Base-by-base conservation (phyloP, 1,140 invertebrate species). In the Charaxes varanes region DNA sequence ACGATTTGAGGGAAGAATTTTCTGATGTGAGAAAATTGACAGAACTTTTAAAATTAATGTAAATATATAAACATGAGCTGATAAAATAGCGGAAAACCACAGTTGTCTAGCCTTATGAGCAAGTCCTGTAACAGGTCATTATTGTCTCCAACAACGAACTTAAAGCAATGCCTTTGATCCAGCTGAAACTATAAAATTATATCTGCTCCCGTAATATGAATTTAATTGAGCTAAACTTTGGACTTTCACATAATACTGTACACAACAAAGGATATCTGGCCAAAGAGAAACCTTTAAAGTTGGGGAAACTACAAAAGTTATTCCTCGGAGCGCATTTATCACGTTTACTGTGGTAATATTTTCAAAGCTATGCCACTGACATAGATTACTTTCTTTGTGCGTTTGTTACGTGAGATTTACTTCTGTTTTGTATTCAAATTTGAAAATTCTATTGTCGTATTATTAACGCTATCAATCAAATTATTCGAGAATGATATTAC, bases 361-460 rank as follows among this genome's bases (percentile, higher is more conserved):
- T 72, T 72, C 63, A 67, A 46, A 62, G 62, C 56, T 51, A 52
- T 67, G 63, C 55, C 62, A 62, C 53, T 64, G 65, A 69, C 65
- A 55, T 58, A 69, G 58, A 69, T 72, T 67, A 69, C 54, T 67
- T 69, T 67, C 62, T 65, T 72, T 69, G 55, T 61, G 42, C 49
- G 43, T 56, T 53, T 40, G 41, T 52, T 51, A 53, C 42, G 52
- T 49, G 44, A 56, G 47, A 61, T 60, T 60, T 54, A 53, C 46
- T 38, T 60, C 51, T 59, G 52, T 60, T 57, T 51, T 36, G 24
- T 30, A 51, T 59, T 55, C 34, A 44, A 52, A 57, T 57, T 56
- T 45, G 45, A 61, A 50, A n/a, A n/a, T n/a, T n/a, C n/a, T n/a
- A n/a, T n/a, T n/a, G n/a, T n/a, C n/a, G n/a, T n/a, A n/a, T n/a